Conservation (phyloP, 2,113 vertebrate genomes). For the Antechinus flavipes region DNA sequence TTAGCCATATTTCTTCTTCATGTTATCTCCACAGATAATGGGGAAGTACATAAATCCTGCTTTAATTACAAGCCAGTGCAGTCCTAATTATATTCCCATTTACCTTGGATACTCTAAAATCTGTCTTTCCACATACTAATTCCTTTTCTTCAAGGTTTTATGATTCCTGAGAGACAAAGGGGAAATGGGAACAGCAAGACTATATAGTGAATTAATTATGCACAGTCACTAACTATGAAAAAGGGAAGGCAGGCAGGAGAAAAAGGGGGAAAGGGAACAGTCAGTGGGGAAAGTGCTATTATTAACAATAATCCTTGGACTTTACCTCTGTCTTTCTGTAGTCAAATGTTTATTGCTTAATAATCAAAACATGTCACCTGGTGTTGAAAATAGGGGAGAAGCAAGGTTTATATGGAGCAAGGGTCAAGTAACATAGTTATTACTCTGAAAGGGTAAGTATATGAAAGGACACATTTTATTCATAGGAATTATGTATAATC, state of each 20-base stretch:
- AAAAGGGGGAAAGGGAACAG: background rate
- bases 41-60: constrained; percentile 66
- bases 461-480: background rate
- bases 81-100: constrained; percentile 77
- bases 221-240: constrained; percentile 71
- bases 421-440: background rate
- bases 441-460: background rate
- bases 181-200: constrained; percentile 69
- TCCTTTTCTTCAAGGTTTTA: constrained; percentile 78
- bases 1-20: constrained; percentile 69
- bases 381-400: background rate
- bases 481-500: background rate
- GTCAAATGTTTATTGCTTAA: background rate
- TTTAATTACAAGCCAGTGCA: constrained; percentile 75
- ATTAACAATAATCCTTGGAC: too few relatives aligned
- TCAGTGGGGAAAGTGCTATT: background rate
- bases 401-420: background rate
- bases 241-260: constrained; percentile 47
- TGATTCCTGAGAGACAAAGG: constrained; percentile 71
- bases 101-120: constrained; percentile 76
- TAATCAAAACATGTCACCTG: background rate
- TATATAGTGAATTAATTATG: constrained; percentile 64
- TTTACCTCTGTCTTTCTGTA: background rate
- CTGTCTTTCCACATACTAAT: constrained; percentile 79
- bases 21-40: constrained; percentile 55